phyloP scores from a whole-genome alignment of 2,888 invertebrate species.

The Pimpla rufipes region DNA sequence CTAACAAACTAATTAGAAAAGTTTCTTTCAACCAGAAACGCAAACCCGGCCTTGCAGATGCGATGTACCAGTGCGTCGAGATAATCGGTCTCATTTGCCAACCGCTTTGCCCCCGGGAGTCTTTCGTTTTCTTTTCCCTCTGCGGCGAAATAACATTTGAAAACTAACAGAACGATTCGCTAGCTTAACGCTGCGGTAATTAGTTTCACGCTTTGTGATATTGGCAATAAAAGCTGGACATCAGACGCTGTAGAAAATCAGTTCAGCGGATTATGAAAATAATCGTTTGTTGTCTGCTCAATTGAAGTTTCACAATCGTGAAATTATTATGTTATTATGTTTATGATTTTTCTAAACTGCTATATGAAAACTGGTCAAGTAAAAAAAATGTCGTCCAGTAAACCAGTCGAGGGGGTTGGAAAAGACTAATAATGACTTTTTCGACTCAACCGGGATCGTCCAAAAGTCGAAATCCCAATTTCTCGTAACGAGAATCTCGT shows the following conservation, averaged over 20 bases:
- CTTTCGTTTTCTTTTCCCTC: not conserved
- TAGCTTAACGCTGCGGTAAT: not conserved
- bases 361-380: no score
- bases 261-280: not conserved
- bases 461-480: not conserved
- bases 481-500: not conserved
- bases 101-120: not conserved
- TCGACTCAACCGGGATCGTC: no score
- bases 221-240: not conserved
- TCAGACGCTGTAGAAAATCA: not conserved
- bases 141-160: not conserved
- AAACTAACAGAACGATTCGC: not conserved
- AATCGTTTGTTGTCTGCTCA: not conserved
- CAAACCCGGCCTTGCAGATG: not conserved
- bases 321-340: not conserved
- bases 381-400: no score
- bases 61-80: conserved; percentile 40
- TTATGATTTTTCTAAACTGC: no score
- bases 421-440: no score
- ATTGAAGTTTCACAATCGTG: not conserved
- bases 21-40: conserved; percentile 3
- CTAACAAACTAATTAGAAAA: conserved; percentile 57
- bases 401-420: no score
- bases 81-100: conserved; percentile 34
- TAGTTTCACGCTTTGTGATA: not conserved